Evolutionary conservation across 2,113 vertebrate species (phyloP).

Genomic region (Rutilus rutilus): DNA sequence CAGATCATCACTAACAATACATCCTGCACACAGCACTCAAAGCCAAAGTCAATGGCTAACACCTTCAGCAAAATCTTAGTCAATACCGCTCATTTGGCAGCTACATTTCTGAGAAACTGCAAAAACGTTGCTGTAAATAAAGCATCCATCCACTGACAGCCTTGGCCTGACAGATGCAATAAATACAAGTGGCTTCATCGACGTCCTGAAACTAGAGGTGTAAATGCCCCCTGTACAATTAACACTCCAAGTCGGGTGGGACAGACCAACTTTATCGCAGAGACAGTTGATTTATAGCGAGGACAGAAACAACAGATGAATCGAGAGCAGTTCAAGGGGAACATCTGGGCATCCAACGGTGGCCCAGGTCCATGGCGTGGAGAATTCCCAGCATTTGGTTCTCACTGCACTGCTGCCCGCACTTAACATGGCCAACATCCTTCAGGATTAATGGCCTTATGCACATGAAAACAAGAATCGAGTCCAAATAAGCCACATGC

Average conservation of each 20-base stretch:
- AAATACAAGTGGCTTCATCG: not conserved
- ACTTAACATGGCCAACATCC: constrained; percentile 31
- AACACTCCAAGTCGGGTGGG: constrained; percentile 41
- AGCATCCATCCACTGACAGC: not conserved
- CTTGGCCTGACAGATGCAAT: constrained; percentile 9
- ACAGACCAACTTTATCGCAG: constrained; percentile 2
- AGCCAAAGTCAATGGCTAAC: constrained; percentile 30
- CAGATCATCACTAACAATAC: not conserved
- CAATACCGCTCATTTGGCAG: not conserved
- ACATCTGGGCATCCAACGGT: not conserved
- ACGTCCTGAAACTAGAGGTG: not conserved
- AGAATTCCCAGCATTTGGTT: constrained; percentile 32
- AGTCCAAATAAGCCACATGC: constrained; percentile 23
- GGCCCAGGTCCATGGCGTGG: not conserved
- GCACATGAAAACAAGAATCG: constrained; percentile 39
- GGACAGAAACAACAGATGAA: constrained; percentile 12
- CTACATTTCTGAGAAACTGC: constrained; percentile 5
- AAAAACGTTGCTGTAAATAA: constrained; percentile 12
- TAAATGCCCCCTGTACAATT: not conserved
- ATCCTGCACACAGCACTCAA: not conserved
- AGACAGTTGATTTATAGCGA: constrained; percentile 39
- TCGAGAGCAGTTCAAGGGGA: not conserved
- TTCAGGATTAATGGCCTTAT: constrained; percentile 17
- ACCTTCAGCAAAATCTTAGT: not conserved
- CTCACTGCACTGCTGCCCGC: not conserved